These are phyloP conservation scores for Stigmatopora argus DNA, from an alignment of 2,113 vertebrate species.

Conservation along the genomic window DNA sequence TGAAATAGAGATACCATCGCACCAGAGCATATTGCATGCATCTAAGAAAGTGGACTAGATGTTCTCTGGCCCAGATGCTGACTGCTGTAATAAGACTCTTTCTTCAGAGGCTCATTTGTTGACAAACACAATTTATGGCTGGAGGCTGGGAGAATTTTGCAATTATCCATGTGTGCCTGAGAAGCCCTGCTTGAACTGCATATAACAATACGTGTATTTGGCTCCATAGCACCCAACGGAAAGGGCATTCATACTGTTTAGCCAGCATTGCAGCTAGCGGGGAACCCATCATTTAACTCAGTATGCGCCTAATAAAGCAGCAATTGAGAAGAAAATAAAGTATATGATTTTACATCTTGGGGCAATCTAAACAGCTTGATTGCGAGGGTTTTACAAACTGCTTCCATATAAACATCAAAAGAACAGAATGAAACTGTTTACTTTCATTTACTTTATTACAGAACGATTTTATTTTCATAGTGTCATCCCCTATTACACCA, in stretches of 20 bases:
- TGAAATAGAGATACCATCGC: not conserved
- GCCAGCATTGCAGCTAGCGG: conserved; percentile 6
- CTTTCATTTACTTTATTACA: not conserved
- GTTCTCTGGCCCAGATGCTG: conserved; percentile 23
- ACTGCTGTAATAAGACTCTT: conserved; percentile 21
- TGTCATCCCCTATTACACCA: not conserved
- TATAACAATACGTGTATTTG: conserved; percentile 21
- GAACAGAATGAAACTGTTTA: not conserved
- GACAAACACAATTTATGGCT: conserved; percentile 36
- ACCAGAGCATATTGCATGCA: conserved; percentile 5
- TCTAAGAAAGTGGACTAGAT: conserved; percentile 15
- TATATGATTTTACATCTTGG: conserved; percentile 4
- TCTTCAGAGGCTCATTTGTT: conserved; percentile 40
- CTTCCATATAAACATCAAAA: not conserved
- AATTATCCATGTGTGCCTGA: conserved; percentile 39
- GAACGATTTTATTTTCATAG: not conserved
- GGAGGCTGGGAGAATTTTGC: conserved; percentile 38
- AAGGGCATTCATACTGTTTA: conserved; percentile 13
- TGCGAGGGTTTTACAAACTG: not conserved
- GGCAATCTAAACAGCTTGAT: not conserved
- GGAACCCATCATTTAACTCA: conserved; percentile 17
- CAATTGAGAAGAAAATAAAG: conserved; percentile 2
- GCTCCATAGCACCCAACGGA: conserved; percentile 21
- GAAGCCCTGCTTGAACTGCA: conserved; percentile 39
- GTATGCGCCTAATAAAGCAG: conserved; percentile 4